Evolutionary conservation across 2,113 vertebrate species (phyloP).

Genomic region (Montifringilla adamsi): DNA sequence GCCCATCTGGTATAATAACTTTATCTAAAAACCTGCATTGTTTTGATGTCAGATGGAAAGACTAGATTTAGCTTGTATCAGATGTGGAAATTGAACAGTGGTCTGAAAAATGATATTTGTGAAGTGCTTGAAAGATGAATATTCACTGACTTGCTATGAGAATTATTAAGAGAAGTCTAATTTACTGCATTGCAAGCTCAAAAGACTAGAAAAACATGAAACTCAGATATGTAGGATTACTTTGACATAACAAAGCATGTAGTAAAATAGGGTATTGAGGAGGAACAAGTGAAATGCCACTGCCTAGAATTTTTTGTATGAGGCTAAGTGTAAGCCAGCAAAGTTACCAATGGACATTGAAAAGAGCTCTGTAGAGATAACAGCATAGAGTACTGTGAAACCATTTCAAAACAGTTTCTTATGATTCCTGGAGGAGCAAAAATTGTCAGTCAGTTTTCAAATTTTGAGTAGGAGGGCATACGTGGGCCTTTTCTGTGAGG

Average conservation of each 20-base stretch:
- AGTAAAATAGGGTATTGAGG: accelerated
- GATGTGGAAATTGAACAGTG: not conserved
- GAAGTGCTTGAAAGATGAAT: not conserved
- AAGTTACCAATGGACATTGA: not conserved
- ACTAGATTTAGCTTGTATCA: not conserved
- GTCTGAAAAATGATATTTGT: not conserved
- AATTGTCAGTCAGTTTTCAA: not conserved
- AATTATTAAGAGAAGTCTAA: not conserved
- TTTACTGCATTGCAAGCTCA: not conserved
- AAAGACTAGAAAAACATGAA: not conserved
- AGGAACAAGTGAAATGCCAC: not conserved
- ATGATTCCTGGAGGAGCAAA: not conserved
- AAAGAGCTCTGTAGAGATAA: not conserved
- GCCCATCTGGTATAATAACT: not conserved
- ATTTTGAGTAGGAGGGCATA: not conserved
- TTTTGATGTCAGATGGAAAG: not conserved
- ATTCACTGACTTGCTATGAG: not conserved
- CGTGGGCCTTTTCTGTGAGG: not conserved
- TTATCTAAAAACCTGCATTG: not conserved
- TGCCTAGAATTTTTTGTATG: not conserved
- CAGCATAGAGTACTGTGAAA: not conserved
- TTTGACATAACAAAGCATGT: not conserved
- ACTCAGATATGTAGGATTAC: not conserved
- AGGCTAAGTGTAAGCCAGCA: not conserved
- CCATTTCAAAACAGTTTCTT: not conserved